Evolutionary conservation across 2,888 invertebrate genomes (phyloP).

Genomic region (Boloria euphrosyne): DNA sequence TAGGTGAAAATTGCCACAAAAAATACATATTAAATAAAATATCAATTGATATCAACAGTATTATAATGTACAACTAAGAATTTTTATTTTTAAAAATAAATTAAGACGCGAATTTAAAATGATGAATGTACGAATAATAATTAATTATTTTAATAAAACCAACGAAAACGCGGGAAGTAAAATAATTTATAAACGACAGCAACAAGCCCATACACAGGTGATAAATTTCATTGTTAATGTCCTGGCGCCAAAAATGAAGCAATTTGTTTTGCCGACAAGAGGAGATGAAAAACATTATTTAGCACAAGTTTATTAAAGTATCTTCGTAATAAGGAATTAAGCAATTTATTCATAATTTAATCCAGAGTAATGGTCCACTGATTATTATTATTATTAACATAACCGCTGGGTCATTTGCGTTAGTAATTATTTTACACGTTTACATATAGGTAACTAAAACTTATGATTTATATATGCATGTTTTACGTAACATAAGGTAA

Average conservation of each 20-base stretch:
- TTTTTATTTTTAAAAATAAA: slow-evolving; percentile 7
- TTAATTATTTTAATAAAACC: slow-evolving; percentile 38
- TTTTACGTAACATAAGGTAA: too few species aligned
- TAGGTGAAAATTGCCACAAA: too few species aligned
- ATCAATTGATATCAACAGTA: not conserved
- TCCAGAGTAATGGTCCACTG: slow-evolving; percentile 6
- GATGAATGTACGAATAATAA: slow-evolving; percentile 29
- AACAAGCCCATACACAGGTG: slow-evolving; percentile 60
- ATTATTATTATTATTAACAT: not conserved
- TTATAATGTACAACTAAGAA: not conserved
- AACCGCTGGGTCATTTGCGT: too few species aligned
- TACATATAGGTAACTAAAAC: not conserved
- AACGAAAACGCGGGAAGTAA: slow-evolving; percentile 35
- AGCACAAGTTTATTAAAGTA: slow-evolving; percentile 68
- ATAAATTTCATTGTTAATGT: slow-evolving; percentile 72
- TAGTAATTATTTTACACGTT: not conserved
- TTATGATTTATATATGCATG: too few species aligned
- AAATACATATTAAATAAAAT: not conserved
- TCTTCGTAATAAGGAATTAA: slow-evolving; percentile 37
- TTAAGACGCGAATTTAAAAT: slow-evolving; percentile 21
- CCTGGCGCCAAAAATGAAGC: slow-evolving; percentile 71
- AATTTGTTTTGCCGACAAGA: slow-evolving; percentile 73
- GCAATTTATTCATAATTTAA: slow-evolving; percentile 23
- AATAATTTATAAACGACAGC: slow-evolving; percentile 53
- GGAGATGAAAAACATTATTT: slow-evolving; percentile 79